Evolutionary conservation across 2,888 invertebrate genomes (phyloP).

Genomic region (Standfussiana lucernea): DNA sequence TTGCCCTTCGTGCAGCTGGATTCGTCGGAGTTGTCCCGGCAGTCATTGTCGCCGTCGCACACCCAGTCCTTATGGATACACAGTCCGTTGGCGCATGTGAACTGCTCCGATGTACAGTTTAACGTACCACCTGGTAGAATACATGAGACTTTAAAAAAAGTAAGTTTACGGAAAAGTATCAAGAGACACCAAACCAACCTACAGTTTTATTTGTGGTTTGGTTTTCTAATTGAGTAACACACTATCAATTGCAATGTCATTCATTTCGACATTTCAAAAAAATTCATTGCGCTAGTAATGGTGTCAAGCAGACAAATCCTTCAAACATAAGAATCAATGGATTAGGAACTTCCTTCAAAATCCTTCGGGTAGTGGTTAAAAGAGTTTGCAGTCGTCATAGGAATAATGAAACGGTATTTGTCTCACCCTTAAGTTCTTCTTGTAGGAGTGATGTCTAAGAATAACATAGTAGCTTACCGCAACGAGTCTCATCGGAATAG

Average conservation of each 20-base stretch:
- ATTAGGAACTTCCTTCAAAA: neutral
- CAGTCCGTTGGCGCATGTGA: constrained; percentile 94
- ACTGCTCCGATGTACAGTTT: constrained; percentile 93
- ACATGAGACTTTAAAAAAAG: neutral
- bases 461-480: constrained; percentile 86
- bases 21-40: constrained; percentile 95
- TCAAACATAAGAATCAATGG: neutral
- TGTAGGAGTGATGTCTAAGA: too few species aligned
- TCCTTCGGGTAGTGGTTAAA: neutral
- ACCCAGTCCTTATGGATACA: constrained; percentile 94
- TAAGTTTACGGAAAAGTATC: neutral
- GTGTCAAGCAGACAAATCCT: neutral
- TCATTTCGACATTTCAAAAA: neutral
- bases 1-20: constrained; percentile 92
- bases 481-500: constrained; percentile 95
- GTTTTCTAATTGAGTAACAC: neutral
- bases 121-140: constrained; percentile 76
- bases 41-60: constrained; percentile 95
- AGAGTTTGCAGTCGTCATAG: neutral
- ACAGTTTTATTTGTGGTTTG: neutral
- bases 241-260: neutral
- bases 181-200: neutral
- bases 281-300: neutral
- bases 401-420: neutral
- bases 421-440: neutral